Evolutionary conservation across 2,113 vertebrate species (phyloP).

Genomic region (Rhinopomastus cyanomelas): DNA sequence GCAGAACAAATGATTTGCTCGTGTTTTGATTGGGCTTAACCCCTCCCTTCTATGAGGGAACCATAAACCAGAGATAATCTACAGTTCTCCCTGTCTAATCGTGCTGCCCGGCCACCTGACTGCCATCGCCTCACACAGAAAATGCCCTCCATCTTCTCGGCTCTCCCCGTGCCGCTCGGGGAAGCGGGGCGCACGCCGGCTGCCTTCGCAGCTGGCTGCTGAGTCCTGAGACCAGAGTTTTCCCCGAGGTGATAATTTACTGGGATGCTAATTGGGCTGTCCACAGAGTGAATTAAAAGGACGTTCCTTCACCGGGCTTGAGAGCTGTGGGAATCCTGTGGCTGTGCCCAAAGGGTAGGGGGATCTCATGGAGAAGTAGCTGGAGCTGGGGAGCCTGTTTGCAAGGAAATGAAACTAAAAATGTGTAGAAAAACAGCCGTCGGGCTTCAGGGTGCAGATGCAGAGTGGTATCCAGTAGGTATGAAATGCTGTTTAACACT

Average conservation of each 20-base stretch:
- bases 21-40: neutral
- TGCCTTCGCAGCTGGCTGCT: slow-evolving; percentile 14
- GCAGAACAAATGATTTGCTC: neutral
- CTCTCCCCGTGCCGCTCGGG: neutral
- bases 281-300: slow-evolving; percentile 30
- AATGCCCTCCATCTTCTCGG: neutral
- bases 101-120: neutral
- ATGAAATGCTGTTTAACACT: slow-evolving; percentile 25
- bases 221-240: neutral
- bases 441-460: slow-evolving; percentile 18
- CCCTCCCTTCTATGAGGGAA: neutral
- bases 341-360: neutral
- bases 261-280: slow-evolving; percentile 22
- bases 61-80: slow-evolving; percentile 10
- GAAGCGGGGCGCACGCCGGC: neutral
- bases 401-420: slow-evolving; percentile 29
- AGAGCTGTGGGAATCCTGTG: slow-evolving; percentile 21
- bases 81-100: neutral
- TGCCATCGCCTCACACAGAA: accelerated
- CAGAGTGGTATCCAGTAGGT: slow-evolving; percentile 27
- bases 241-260: slow-evolving; percentile 36
- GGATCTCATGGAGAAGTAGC: neutral
- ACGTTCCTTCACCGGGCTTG: neutral
- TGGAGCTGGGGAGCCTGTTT: neutral
- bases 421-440: slow-evolving; percentile 25